Evolutionary conservation across 2,113 vertebrate genomes (phyloP).

Genomic region (Physeter macrocephalus): DNA sequence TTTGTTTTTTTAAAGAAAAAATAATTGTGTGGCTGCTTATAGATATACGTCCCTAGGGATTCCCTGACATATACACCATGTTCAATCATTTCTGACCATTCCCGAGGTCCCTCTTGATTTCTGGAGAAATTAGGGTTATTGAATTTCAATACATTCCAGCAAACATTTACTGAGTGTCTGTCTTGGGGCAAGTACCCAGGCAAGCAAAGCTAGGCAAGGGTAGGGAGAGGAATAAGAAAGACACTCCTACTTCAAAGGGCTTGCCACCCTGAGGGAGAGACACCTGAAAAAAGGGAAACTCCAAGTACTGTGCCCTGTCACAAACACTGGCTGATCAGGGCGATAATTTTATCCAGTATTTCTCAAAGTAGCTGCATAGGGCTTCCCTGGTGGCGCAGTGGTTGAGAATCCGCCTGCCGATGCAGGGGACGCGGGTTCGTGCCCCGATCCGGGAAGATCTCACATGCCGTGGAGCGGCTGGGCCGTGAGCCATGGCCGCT

Average conservation of each 20-base stretch:
- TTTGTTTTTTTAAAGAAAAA: constrained; percentile 20
- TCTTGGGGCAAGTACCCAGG: background rate
- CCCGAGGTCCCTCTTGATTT: background rate
- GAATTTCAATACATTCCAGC: background rate
- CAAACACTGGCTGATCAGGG: background rate
- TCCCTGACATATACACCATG: background rate
- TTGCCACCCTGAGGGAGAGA: background rate
- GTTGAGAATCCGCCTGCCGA: too few relatives aligned
- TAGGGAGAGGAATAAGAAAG: background rate
- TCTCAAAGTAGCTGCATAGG: background rate
- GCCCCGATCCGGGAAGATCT: too few relatives aligned
- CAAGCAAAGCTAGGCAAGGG: background rate
- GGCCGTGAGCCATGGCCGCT: too few relatives aligned
- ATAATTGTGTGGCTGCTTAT: background rate
- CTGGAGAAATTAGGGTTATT: constrained; percentile 20
- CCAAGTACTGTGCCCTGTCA: background rate
- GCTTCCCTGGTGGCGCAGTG: too few relatives aligned
- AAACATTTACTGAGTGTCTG: background rate
- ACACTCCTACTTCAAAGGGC: background rate
- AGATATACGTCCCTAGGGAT: background rate
- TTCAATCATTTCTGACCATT: constrained; percentile 23
- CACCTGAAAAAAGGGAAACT: background rate
- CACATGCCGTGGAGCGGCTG: too few relatives aligned
- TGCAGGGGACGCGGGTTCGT: too few relatives aligned
- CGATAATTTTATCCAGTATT: background rate